Evolutionary conservation across 2,888 invertebrate genomes (phyloP).

Genomic region (Leucophora obtusa): DNA sequence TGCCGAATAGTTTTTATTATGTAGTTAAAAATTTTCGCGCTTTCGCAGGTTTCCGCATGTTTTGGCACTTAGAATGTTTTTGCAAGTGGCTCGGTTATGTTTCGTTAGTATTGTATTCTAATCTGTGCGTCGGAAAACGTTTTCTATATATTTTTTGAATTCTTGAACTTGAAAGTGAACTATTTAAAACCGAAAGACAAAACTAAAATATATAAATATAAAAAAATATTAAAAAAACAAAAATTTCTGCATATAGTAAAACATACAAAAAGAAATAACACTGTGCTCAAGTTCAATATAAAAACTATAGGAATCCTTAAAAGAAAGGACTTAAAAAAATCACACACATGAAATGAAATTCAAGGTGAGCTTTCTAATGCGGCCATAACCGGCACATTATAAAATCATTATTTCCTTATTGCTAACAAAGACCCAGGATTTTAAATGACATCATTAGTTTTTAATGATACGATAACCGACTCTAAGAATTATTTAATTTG

Average conservation of each 20-base stretch:
- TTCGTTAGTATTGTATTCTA: constrained; percentile 62
- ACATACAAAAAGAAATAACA: not conserved
- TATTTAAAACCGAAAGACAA: not conserved
- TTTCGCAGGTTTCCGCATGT: constrained; percentile 66
- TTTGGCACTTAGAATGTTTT: constrained; percentile 66
- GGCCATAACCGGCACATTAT: not conserved
- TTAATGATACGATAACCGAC: too few species aligned
- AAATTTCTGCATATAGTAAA: not conserved
- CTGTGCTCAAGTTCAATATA: not conserved
- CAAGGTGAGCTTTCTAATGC: not conserved
- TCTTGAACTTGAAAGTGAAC: constrained; percentile 52
- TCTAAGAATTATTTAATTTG: not conserved
- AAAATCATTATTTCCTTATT: not conserved
- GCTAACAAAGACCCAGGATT: too few species aligned
- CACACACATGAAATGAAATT: not conserved
- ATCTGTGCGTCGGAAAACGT: constrained; percentile 60
- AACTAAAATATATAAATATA: constrained; percentile 1
- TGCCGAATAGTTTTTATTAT: constrained; percentile 56
- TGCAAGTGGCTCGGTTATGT: constrained; percentile 67
- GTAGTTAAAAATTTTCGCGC: constrained; percentile 61
- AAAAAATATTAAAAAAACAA: not conserved
- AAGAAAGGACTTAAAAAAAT: not conserved
- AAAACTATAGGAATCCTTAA: not conserved
- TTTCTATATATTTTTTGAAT: constrained; percentile 7
- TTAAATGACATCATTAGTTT: too few species aligned